phyloP scores from a whole-genome alignment of 1,140 invertebrate species.

The Ostrea denselamellosa region DNA sequence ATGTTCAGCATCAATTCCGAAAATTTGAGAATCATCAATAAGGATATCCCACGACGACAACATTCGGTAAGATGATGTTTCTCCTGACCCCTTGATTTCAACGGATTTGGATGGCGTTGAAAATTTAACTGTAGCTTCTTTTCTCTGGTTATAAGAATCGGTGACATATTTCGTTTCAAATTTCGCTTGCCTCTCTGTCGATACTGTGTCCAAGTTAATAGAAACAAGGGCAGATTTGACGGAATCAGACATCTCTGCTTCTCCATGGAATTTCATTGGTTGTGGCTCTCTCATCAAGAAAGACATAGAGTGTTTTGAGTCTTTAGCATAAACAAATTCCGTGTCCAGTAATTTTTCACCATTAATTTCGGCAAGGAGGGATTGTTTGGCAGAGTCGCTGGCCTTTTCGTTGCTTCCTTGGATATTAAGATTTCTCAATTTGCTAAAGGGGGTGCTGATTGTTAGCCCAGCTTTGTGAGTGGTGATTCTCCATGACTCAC shows the following conservation, averaged over 20 bases:
- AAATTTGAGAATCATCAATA: conserved; percentile 41
- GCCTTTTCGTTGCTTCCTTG: conserved; percentile 43
- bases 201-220: conserved; percentile 63
- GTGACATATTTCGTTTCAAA: conserved; percentile 26
- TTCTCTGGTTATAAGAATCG: conserved; percentile 8
- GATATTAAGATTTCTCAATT: conserved; percentile 34
- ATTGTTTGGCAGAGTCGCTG: conserved; percentile 44
- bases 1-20: conserved; percentile 44
- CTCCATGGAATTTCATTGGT: conserved; percentile 51
- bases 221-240: conserved; percentile 40
- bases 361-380: conserved; percentile 52
- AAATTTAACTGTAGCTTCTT: conserved; percentile 33
- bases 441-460: conserved; percentile 60
- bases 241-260: conserved; percentile 11
- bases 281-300: conserved; percentile 56
- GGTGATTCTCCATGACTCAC: conserved; percentile 52
- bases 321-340: conserved; percentile 59
- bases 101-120: conserved; percentile 37
- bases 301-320: conserved; percentile 59
- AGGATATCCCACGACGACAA: conserved; percentile 40
- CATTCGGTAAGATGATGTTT: conserved; percentile 32
- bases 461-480: conserved; percentile 43
- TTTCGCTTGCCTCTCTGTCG: conserved; percentile 55
- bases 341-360: conserved; percentile 61
- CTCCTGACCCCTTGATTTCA: conserved; percentile 43